phyloP scores from a whole-genome alignment of 2,888 invertebrate species.

The Heterodera filipjevi region DNA sequence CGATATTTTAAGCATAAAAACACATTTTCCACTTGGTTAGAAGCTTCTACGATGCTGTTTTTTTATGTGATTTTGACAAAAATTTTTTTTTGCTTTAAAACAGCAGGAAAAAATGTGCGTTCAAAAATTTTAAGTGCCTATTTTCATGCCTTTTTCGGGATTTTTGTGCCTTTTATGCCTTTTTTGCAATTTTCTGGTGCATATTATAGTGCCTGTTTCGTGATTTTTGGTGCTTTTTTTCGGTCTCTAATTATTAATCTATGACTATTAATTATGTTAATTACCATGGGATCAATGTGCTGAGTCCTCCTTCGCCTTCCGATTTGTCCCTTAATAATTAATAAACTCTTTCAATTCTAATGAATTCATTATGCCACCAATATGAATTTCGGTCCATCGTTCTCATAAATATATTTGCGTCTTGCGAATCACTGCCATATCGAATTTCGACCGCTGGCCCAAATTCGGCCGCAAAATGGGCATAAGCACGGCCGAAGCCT shows the following conservation, averaged over 20 bases:
- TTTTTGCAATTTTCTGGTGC: too few relatives aligned
- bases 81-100: too few relatives aligned
- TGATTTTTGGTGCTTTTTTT: too few relatives aligned
- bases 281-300: constrained; percentile 28
- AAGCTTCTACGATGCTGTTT: too few relatives aligned
- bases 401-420: constrained; percentile 83
- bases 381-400: constrained; percentile 83
- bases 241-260: background rate
- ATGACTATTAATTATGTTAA: constrained; percentile 38
- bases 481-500: constrained; percentile 73
- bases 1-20: too few relatives aligned
- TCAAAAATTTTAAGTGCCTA: too few relatives aligned
- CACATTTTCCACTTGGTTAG: too few relatives aligned
- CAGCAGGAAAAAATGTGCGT: too few relatives aligned
- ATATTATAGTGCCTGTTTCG: background rate
- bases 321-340: constrained; percentile 21
- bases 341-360: background rate
- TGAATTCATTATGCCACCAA: constrained; percentile 71
- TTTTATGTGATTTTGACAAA: too few relatives aligned
- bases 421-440: constrained; percentile 80
- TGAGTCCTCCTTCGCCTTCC: constrained; percentile 19
- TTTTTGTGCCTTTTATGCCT: too few relatives aligned
- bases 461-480: constrained; percentile 37
- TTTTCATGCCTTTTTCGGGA: too few relatives aligned
- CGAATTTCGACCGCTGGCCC: constrained; percentile 76